Evolutionary conservation across 2,888 invertebrate genomes (phyloP), one percentile per base, ranked within the genome.

Genomic region (Dioctria rufipes): DNA sequence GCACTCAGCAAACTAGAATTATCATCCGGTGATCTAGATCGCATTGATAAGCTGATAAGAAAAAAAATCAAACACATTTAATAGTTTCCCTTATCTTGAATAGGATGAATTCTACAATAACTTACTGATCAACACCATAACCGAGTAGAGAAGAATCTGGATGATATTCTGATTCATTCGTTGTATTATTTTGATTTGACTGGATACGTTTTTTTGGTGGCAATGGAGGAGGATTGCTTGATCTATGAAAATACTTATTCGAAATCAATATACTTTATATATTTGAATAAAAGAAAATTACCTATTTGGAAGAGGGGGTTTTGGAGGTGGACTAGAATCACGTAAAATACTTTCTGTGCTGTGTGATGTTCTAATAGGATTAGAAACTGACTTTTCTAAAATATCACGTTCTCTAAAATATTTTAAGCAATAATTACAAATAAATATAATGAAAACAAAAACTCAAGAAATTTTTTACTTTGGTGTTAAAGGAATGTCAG

Each of bases 221-320:
- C 86, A 95, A 88, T 51, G 95, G 95, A 80, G 95, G 95, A 84
- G 95, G 95, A 87, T 93, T 93, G 82, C 85, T 86, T 75, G 86
- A 85, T 84, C 86, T 86, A n/a, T 37, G 78, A 66, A 60, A 77
- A 43, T 43, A 46, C n/a, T 65, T 65, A 25, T 5, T 61, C 3
- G 11, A 42, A 43, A n/a, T 37, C 5, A 6, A 39, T 37, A 37
- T 6, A 37, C n/a, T n/a, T n/a, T n/a, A 25, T 25, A 25, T 51
- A 49, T 46, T 42, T 78, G 40, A 43, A 67, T 25, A 54, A 66
- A 78, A 43, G 39, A 66, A 84, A 42, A 85, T 88, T 88, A 94
- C 93, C 94, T 92, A 85, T 93, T 93, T 80, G 97, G 96, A 85
- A 97, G 91, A 78, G 97, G 96, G 71, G 97, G 97, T 90, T 97